Base-by-base conservation (phyloP, 2,888 invertebrate genomes). In the Oxyteleia sp. region DNA sequence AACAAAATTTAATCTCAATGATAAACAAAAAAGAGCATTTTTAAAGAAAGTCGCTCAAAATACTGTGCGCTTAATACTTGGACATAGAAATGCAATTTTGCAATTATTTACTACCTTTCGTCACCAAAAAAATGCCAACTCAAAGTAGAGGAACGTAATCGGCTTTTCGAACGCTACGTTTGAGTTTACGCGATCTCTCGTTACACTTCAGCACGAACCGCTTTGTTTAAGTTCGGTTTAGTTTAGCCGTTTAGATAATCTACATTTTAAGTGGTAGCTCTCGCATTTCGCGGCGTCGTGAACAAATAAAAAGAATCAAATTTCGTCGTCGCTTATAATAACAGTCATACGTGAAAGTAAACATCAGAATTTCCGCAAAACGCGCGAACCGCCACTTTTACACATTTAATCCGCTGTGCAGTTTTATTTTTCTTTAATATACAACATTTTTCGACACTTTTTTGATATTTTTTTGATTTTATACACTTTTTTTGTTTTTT, bases 401-500 rank as follows among this genome's bases (percentile, higher is more conserved):
- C n/a, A n/a, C n/a, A n/a, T n/a, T n/a, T n/a, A n/a, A n/a, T n/a
- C n/a, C n/a, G n/a, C n/a, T n/a, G n/a, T n/a, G n/a, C n/a, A n/a
- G n/a, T 83, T 66, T 81, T 84, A 81, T 85, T 85, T 75, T 55
- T 75, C 23, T 23, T 61, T 72, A 72, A 72, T 64, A 72, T 74
- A 68, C n/a, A n/a, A n/a, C 55, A 63, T 76, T 74, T 53, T 49
- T 13, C 29, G 20, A 55, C 57, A 47, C 16, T 55, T 69, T 75
- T 81, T 75, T 57, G 16, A 49, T 68, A 41, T 66, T 66, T 66
- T 69, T 66, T 74, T 66, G 59, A 61, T 74, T 74, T 74, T 74
- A 74, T 81, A 78, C 84, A 81, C 81, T 71, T 85, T 84, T 85
- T 84, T 81, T 85, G 72, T 75, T 75, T 59, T 32, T 45, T 80